Evolutionary conservation across 2,113 vertebrate genomes (phyloP).

Genomic region (Origma solitaria): DNA sequence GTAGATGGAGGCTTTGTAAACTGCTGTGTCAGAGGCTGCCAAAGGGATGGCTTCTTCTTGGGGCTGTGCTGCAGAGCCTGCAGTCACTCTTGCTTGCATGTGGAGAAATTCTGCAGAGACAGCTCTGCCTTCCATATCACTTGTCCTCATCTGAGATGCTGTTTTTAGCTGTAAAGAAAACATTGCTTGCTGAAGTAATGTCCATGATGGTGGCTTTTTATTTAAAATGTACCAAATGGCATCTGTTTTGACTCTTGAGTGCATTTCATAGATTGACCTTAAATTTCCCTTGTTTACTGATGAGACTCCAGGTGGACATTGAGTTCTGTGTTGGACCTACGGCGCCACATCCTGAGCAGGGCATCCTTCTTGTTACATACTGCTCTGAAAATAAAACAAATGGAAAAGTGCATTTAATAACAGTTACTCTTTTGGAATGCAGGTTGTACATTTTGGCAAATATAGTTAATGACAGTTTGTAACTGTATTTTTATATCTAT

Average conservation of each 20-base stretch:
- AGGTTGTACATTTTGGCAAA: neutral
- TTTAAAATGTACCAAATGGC: neutral
- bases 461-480: neutral
- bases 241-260: neutral
- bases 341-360: neutral
- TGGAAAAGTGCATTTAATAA: neutral
- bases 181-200: neutral
- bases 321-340: neutral
- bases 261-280: neutral
- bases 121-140: neutral
- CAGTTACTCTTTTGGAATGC: neutral
- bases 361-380: neutral
- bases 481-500: neutral
- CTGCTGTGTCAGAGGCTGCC: neutral
- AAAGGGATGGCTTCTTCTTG: neutral
- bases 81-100: accelerated
- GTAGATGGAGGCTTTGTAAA: neutral
- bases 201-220: neutral
- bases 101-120: neutral
- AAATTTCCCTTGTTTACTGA: neutral
- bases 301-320: neutral
- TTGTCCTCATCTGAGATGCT: neutral
- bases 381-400: neutral
- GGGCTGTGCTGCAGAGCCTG: neutral
- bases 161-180: neutral